Conservation (phyloP, 2,888 invertebrate genomes). For the Xestia xanthographa region DNA sequence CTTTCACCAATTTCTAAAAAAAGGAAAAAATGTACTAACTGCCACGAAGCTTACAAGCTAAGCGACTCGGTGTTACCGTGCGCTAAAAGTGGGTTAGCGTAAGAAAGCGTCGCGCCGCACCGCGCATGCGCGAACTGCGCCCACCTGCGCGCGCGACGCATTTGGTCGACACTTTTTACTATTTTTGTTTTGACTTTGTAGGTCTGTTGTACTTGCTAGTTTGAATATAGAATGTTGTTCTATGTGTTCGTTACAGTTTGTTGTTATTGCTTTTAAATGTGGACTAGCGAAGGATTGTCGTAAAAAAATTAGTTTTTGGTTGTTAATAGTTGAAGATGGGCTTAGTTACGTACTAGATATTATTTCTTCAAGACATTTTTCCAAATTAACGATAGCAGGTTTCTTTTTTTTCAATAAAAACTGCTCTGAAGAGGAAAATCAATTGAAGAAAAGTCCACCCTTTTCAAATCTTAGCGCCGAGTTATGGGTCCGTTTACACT, state of each 20-base stretch:
- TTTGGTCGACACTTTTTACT: conserved; percentile 39
- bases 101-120: conserved; percentile 82
- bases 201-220: conserved; percentile 34
- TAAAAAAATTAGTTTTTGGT: neutral
- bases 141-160: conserved; percentile 69
- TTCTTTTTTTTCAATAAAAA: neutral
- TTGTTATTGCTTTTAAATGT: conserved; percentile 5
- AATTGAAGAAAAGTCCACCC: neutral
- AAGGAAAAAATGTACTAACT: neutral
- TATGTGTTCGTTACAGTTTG: neutral
- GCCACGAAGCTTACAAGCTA: conserved; percentile 45
- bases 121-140: conserved; percentile 67
- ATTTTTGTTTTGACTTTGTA: conserved; percentile 50
- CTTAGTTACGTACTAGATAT: neutral
- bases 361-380: neutral
- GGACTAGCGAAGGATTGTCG: neutral
- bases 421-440: neutral
- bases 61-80: conserved; percentile 73
- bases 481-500: no score
- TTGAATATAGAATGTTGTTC: conserved; percentile 31
- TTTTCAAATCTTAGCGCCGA: neutral
- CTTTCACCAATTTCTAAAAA: neutral
- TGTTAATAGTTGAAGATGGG: no score
- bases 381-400: neutral
- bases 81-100: conserved; percentile 83